Evolutionary conservation across 2,113 vertebrate genomes (phyloP).

Genomic region (Copsychus sechellarum): DNA sequence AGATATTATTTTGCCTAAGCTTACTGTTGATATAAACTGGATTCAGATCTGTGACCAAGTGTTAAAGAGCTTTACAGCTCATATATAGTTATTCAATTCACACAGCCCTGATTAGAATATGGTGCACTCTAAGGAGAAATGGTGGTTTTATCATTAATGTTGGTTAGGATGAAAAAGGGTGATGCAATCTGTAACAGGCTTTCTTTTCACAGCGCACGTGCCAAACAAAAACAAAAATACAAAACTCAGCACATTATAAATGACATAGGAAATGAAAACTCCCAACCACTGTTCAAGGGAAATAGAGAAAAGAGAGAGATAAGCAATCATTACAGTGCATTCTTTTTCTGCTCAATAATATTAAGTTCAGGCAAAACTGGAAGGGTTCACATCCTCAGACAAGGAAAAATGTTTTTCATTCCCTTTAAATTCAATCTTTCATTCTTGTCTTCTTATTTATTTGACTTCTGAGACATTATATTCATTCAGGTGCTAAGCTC

Average conservation of each 20-base stretch:
- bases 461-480: slow-evolving; percentile 33
- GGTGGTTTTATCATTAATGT: neutral
- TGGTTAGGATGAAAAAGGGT: neutral
- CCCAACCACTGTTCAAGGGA: slow-evolving; percentile 4
- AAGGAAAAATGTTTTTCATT: slow-evolving; percentile 65
- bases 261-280: slow-evolving; percentile 69
- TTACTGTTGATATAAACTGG: neutral
- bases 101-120: neutral
- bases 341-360: slow-evolving; percentile 59
- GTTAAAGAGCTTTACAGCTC: neutral
- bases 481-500: slow-evolving; percentile 57
- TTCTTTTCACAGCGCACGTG: slow-evolving; percentile 2
- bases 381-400: slow-evolving; percentile 31
- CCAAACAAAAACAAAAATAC: slow-evolving; percentile 55
- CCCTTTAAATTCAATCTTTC: slow-evolving; percentile 46
- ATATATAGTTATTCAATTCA: neutral
- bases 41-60: neutral
- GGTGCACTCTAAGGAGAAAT: neutral
- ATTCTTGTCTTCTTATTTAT: slow-evolving; percentile 50
- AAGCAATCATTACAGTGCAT: slow-evolving; percentile 46
- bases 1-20: neutral
- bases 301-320: slow-evolving; percentile 57
- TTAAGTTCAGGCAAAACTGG: slow-evolving; percentile 44
- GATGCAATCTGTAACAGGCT: neutral
- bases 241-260: slow-evolving; percentile 59